Conservation (phyloP, 2,888 invertebrate genomes). For the Ptychoptera contaminata region DNA sequence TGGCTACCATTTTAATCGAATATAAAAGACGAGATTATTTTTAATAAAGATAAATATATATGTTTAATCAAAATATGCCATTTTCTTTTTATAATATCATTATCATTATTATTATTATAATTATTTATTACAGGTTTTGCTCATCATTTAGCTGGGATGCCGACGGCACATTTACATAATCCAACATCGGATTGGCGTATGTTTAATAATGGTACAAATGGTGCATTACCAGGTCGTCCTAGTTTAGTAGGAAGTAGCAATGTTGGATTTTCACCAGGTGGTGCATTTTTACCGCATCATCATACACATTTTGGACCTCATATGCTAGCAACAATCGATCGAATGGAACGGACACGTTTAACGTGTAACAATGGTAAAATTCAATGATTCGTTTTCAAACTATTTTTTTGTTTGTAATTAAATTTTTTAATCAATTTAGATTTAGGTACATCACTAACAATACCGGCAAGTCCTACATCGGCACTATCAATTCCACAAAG, state of each 20-base stretch:
- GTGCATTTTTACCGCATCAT: slow-evolving; percentile 27
- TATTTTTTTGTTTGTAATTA: no score
- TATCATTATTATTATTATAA: no score
- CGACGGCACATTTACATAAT: slow-evolving; percentile 37
- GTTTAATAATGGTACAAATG: no score
- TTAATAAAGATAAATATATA: no score
- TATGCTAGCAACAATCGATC: slow-evolving; percentile 36
- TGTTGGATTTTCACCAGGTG: slow-evolving; percentile 21
- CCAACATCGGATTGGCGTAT: slow-evolving; percentile 46
- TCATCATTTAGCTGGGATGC: slow-evolving; percentile 46
- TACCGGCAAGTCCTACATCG: not conserved
- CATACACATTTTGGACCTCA: slow-evolving; percentile 40
- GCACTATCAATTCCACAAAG: slow-evolving; percentile 43
- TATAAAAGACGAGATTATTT: no score
- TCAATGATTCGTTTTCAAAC: no score
- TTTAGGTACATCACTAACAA: not conserved
- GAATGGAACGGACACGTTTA: slow-evolving; percentile 18
- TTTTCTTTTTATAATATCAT: no score
- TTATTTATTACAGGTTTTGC: slow-evolving; percentile 45
- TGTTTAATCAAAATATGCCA: no score
- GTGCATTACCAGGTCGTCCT: slow-evolving; percentile 26
- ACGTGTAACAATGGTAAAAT: no score
- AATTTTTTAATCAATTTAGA: no score
- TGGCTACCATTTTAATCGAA: no score
- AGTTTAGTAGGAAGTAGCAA: slow-evolving; percentile 16